These are phyloP conservation scores for Caenorhabditis plicata DNA, from an alignment of 2,888 invertebrate genomes.

Conservation along the genomic window DNA sequence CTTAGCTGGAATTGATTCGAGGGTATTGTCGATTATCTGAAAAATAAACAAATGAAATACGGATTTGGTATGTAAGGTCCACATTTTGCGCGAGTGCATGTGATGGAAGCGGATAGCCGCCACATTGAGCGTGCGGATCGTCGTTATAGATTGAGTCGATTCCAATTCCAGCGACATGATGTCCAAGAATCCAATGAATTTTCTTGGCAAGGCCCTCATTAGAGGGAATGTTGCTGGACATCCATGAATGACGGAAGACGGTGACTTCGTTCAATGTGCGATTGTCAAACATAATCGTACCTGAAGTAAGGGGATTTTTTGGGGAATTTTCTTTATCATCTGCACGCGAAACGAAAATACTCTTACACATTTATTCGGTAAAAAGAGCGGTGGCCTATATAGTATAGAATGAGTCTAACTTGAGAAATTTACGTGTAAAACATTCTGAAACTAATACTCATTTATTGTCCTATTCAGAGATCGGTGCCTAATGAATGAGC, in stretches of 20 bases:
- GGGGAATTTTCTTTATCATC: neutral
- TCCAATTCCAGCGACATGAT: conserved; percentile 24
- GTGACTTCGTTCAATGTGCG: conserved; percentile 20
- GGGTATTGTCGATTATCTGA: neutral
- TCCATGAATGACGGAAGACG: conserved; percentile 17
- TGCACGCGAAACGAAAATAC: too few relatives aligned
- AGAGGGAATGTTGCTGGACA: conserved; percentile 15
- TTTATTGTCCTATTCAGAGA: too few relatives aligned
- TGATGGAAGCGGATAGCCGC: conserved; percentile 17
- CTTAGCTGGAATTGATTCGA: conserved; percentile 7
- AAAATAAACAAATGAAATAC: neutral
- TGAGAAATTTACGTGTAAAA: too few relatives aligned
- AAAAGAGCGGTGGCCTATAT: too few relatives aligned
- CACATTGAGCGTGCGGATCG: conserved; percentile 18
- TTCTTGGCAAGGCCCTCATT: conserved; percentile 17
- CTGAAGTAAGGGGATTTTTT: too few relatives aligned
- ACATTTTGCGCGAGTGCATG: conserved; percentile 12
- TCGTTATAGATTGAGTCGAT: conserved; percentile 8
- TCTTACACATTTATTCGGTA: too few relatives aligned
- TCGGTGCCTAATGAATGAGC: too few relatives aligned
- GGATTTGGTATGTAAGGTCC: conserved; percentile 2
- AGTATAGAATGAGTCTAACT: too few relatives aligned
- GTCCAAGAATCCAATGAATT: conserved; percentile 19
- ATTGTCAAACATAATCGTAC: conserved; percentile 17
- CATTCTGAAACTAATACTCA: too few relatives aligned